Conservation (phyloP, 2,113 vertebrate genomes). For the Holacanthus passer region DNA sequence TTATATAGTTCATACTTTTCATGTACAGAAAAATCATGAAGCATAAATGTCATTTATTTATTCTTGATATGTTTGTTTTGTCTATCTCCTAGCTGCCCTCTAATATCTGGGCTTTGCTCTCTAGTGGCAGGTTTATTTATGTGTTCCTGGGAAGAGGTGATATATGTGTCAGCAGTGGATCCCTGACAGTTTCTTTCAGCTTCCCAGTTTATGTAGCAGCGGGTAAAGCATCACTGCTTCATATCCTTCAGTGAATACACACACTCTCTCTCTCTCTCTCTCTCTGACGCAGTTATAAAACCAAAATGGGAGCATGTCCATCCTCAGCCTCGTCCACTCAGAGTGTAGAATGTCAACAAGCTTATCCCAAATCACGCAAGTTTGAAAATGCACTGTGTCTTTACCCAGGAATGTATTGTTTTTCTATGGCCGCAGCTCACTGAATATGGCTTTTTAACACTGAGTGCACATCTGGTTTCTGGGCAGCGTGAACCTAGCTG, state of each 20-base stretch:
- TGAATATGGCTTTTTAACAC: conserved; percentile 74
- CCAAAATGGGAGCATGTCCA: conserved; percentile 72
- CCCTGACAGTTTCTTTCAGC: conserved; percentile 70
- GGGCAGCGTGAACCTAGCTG: conserved; percentile 76
- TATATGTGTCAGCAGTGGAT: conserved; percentile 68
- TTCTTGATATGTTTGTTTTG: conserved; percentile 57
- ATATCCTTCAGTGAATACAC: conserved; percentile 60
- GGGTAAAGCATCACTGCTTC: conserved; percentile 68
- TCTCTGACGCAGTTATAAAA: conserved; percentile 70
- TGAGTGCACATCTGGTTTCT: conserved; percentile 81
- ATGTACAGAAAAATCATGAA: conserved; percentile 17
- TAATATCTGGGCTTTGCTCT: conserved; percentile 35
- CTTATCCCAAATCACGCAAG: conserved; percentile 70
- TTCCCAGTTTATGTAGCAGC: conserved; percentile 66
- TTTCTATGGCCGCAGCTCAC: conserved; percentile 71
- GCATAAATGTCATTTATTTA: conserved; percentile 36
- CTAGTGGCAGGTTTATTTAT: conserved; percentile 52
- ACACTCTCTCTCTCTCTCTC: conserved; percentile 39
- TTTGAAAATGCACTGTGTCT: conserved; percentile 74
- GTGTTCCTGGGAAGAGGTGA: conserved; percentile 55
- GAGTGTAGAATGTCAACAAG: conserved; percentile 72
- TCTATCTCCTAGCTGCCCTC: conserved; percentile 35
- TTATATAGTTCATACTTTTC: conserved; percentile 1
- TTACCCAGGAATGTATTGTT: conserved; percentile 79
- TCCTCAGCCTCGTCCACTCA: conserved; percentile 67